A percentile compares a stretch with the other conserved stretches of the same genome.
Conservation (phyloP, 2,888 invertebrate species). For the Drepanosiphum platanoidis region DNA sequence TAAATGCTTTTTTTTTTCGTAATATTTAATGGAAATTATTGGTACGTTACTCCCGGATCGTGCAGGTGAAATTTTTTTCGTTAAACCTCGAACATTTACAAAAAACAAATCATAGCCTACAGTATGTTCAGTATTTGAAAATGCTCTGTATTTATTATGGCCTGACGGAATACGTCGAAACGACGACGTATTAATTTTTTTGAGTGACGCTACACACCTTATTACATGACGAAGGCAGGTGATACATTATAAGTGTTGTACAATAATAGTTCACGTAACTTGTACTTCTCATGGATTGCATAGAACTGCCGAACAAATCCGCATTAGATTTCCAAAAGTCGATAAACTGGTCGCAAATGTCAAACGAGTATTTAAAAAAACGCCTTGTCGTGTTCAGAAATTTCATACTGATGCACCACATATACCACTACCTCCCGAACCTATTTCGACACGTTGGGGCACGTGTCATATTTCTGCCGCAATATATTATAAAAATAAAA, state of each 20-base stretch:
- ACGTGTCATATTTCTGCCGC: slow-evolving; percentile 66
- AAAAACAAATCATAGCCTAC: slow-evolving; percentile 4
- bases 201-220: not conserved
- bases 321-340: slow-evolving; percentile 13
- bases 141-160: not conserved
- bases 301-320: slow-evolving; percentile 10
- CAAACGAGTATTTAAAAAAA: not conserved
- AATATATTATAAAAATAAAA: slow-evolving; percentile 65
- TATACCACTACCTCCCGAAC: slow-evolving; percentile 65
- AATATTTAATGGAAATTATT: too few species aligned
- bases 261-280: slow-evolving; percentile 9
- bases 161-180: not conserved
- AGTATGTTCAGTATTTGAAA: not conserved
- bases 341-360: slow-evolving; percentile 5
- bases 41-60: not conserved
- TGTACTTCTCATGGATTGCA: slow-evolving; percentile 24
- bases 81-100: not conserved
- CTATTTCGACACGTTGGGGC: slow-evolving; percentile 66
- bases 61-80: not conserved
- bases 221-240: not conserved
- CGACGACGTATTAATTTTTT: not conserved
- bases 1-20: too few species aligned
- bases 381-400: not conserved
- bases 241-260: not conserved
- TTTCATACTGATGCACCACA: not conserved